Base-by-base conservation (phyloP, 37 sponge, comb jelly and placozoan species). In the Diacarnus erythraeanus region DNA sequence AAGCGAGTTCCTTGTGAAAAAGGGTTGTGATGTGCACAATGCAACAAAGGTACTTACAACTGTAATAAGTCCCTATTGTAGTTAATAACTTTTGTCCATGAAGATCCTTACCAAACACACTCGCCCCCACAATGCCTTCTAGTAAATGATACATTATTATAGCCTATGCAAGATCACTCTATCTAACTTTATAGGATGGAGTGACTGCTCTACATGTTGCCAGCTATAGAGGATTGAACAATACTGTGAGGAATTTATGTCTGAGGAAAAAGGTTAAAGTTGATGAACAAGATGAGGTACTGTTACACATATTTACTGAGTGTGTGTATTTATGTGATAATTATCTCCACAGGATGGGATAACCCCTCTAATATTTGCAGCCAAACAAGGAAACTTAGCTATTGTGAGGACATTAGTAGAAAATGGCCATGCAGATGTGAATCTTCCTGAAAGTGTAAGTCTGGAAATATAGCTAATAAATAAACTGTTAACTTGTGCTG, bases 351-450 rank as follows among this genome's bases (percentile, higher is more conserved):
- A 65, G 66, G 30, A 31, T 65, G 66, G 66, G 31, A 8, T 31
- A 5, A 65, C 66, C 17, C 66, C 66, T 2, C 66, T 65, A 6
- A 65, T 65, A 30, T 65, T 65, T 65, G 66, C 66, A 18, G 31
- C 66, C 34, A 65, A 65, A 5, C 66, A 31, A 2, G 34, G 34
- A 31, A 26, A 65, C 5, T 30, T 65, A 17, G 31, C 29, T 65
- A 1, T 65, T 25, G 66, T 65, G 66, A 18, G 34, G 9, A 26
- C 31, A 31, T 65, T 65, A 30, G 66, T 65, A 15, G 66, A 30
- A 65, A 65, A 65, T 65, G 66, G 66, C 29, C 27, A 30, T 8
- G 66, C 66, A 65, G 31, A 65, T 8, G 27, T 65, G 66, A 65
- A 65, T 30, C 12, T 65, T 25, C 12, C 34, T 65, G 66, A 65